Evolutionary conservation across 2,113 vertebrate genomes (phyloP), one percentile per base, ranked within the genome.

Genomic region (Cyanoderma ruficeps): DNA sequence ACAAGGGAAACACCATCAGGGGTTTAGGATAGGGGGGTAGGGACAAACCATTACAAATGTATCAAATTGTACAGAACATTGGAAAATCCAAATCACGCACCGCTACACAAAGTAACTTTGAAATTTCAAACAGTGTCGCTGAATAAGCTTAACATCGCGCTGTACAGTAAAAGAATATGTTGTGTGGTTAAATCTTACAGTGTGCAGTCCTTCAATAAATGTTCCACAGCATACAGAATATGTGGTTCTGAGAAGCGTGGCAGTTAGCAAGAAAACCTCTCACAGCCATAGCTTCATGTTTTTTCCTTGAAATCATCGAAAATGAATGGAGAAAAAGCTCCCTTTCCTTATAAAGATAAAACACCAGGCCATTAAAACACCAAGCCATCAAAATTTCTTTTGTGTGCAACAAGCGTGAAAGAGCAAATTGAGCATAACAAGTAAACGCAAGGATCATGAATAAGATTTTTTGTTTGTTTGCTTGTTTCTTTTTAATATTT

Each of bases 401-500:
- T 90, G 30, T 86, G 28, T 39, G 27, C 59, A 83, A 39, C 33
- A 74, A 96, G 52, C 61, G 55, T 83, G 79, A 88, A 85, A 67
- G 41, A 96, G 11, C 42, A 94, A 94, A 95, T 96, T 85, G 52
- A 90, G 79, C 13, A 7, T 90, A 85, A 70, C 90, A 92, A 94
- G 79, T 91, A 91, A 95, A 96, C 60, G 71, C 42, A 70, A 68
- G 37, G 31, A 83, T 83, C 71, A 50, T 63, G 82, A 78, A 82
- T 71, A 84, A 83, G 75, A 83, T 30, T 76, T 46, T 92, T 88
- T 80, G 9, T 89, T 90, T 91, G 30, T 82, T 95, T 94, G 2
- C 94, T 96, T 93, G 0, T 79, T 89, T 92, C 4, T 68, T 94
- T 93, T 88, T 83, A 70, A 52, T 90, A 46, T 88, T 93, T 90